Conservation (phyloP, 2,113 vertebrate species). For the Catharus bicknelli region DNA sequence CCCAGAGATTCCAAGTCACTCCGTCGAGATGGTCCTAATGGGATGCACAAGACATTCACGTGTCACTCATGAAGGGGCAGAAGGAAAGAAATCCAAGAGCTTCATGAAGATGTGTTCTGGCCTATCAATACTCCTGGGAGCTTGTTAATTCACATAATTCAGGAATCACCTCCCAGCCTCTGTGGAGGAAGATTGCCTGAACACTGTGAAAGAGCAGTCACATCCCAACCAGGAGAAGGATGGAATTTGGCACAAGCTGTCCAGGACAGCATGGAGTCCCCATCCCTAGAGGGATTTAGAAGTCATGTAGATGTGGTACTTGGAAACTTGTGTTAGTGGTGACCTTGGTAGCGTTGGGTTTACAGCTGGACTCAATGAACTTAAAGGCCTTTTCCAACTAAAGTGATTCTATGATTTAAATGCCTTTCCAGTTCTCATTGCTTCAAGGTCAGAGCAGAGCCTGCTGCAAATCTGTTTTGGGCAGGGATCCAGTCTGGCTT, state of each 20-base stretch:
- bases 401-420: not conserved
- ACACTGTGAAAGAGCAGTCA: not conserved
- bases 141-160: not conserved
- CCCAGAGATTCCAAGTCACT: conserved; percentile 92
- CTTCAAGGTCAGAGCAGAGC: conserved; percentile 30
- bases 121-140: not conserved
- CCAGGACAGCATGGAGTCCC: not conserved
- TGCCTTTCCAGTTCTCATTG: not conserved
- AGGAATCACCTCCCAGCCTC: not conserved
- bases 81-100: not conserved
- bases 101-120: not conserved
- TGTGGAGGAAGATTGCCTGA: not conserved
- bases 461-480: conserved; percentile 2
- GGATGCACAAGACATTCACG: not conserved
- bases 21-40: conserved; percentile 87
- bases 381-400: not conserved
- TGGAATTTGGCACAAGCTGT: not conserved
- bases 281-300: not conserved
- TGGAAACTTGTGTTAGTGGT: not conserved
- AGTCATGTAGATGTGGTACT: not conserved
- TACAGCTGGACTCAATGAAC: not conserved
- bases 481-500: not conserved
- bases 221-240: not conserved
- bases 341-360: not conserved
- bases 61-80: not conserved